Conservation (phyloP, 2,888 invertebrate species). For the Troides oblongomaculatus region DNA sequence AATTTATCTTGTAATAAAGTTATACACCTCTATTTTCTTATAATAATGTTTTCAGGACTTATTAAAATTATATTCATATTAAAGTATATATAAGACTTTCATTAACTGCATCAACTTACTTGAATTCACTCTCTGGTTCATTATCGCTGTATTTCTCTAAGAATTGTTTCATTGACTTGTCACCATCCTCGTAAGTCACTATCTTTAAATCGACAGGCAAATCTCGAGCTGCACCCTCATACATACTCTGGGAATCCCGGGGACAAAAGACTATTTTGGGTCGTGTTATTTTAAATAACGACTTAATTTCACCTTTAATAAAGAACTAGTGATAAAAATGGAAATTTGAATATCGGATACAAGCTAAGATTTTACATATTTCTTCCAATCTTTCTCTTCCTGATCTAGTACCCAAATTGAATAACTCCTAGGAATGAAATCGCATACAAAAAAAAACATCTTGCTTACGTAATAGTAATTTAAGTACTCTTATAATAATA, state of each 20-base stretch:
- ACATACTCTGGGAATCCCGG: slow-evolving; percentile 41
- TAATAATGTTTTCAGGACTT: too few relatives aligned
- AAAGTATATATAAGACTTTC: not conserved
- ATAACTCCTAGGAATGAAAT: too few relatives aligned
- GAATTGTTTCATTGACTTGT: slow-evolving; percentile 48
- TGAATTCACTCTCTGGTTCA: slow-evolving; percentile 44
- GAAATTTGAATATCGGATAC: not conserved
- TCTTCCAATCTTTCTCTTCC: too few relatives aligned
- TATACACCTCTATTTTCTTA: too few relatives aligned
- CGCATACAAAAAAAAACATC: too few relatives aligned
- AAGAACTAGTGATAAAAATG: not conserved
- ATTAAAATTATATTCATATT: too few relatives aligned
- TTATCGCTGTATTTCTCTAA: slow-evolving; percentile 42
- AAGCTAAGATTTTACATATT: too few relatives aligned
- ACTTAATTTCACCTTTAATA: slow-evolving; percentile 57
- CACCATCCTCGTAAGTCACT: slow-evolving; percentile 52
- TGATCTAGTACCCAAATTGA: too few relatives aligned
- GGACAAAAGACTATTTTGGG: slow-evolving; percentile 63
- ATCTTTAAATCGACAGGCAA: slow-evolving; percentile 49
- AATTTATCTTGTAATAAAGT: too few relatives aligned
- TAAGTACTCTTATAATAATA: too few relatives aligned
- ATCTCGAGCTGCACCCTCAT: slow-evolving; percentile 41
- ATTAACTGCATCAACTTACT: slow-evolving; percentile 43
- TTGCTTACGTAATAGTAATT: too few relatives aligned
- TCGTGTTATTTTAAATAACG: slow-evolving; percentile 47